These are phyloP conservation scores for Drosophila maculinotata DNA, from an alignment of 2,888 invertebrate species.

Conservation along the genomic window DNA sequence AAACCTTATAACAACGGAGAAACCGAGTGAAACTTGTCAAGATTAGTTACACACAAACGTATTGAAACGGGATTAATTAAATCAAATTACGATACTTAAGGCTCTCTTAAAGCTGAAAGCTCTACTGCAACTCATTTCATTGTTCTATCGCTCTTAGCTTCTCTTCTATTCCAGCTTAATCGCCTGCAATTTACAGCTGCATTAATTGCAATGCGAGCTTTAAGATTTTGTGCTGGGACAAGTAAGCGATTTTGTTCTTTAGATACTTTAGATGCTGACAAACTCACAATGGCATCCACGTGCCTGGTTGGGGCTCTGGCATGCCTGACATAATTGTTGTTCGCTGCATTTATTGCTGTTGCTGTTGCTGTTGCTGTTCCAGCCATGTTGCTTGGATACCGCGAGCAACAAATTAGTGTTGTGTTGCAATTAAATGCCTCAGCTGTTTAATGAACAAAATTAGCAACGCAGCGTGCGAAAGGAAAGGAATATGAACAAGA, in stretches of 20 bases:
- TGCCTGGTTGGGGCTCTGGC: constrained; percentile 13
- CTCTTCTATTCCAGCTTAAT: background rate
- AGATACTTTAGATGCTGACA: constrained; percentile 24
- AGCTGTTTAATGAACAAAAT: constrained; percentile 71
- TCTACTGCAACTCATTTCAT: background rate
- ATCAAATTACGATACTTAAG: no score
- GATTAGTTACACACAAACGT: background rate
- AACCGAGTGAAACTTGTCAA: no score
- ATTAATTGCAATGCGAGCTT: background rate
- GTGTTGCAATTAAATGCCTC: constrained; percentile 62
- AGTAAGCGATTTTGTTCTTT: constrained; percentile 10
- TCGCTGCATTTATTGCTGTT: constrained; percentile 31
- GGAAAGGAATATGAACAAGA: constrained; percentile 14
- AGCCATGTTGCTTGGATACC: constrained; percentile 32
- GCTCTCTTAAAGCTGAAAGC: background rate
- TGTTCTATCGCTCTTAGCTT: background rate
- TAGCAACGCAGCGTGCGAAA: constrained; percentile 49
- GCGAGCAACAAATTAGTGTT: constrained; percentile 59
- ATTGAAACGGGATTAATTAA: no score
- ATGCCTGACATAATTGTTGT: constrained; percentile 33
- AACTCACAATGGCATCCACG: constrained; percentile 42
- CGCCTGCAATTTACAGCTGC: background rate
- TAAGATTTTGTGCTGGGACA: background rate
- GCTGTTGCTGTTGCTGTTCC: constrained; percentile 11
- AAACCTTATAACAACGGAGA: no score